These are phyloP conservation scores for Napeogenes inachia DNA, from an alignment of 2,888 invertebrate species.

Conservation along the genomic window DNA sequence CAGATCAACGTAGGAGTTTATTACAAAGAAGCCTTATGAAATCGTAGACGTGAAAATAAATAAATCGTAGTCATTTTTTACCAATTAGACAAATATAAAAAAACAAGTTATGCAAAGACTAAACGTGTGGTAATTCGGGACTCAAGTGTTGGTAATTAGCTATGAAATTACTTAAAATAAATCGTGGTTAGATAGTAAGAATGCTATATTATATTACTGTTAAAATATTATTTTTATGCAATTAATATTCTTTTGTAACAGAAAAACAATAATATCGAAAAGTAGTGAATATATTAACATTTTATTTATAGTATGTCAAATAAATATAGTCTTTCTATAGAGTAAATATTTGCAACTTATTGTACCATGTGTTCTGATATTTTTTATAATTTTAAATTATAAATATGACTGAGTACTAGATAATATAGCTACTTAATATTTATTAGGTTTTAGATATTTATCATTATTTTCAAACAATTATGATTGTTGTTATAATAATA, in stretches of 20 bases:
- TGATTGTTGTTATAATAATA: not conserved
- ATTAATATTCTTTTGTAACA: conserved; percentile 1
- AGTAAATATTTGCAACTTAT: not conserved
- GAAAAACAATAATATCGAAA: too few relatives aligned
- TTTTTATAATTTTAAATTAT: conserved; percentile 45
- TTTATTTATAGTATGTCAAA: too few relatives aligned
- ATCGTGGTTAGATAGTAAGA: conserved; percentile 11
- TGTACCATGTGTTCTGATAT: not conserved
- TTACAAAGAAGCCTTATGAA: conserved; percentile 76
- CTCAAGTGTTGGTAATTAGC: conserved; percentile 58
- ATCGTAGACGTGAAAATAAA: conserved; percentile 63
- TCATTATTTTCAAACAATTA: not conserved
- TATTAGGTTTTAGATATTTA: conserved; percentile 13
- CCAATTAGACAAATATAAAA: conserved; percentile 58
- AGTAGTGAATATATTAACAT: too few relatives aligned
- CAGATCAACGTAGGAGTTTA: conserved; percentile 78
- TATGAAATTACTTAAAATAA: conserved; percentile 22
- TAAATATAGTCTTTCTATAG: too few relatives aligned
- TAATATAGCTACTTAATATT: conserved; percentile 44
- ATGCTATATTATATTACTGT: conserved; percentile 20
- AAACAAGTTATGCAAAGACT: conserved; percentile 62
- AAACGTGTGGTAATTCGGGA: conserved; percentile 63
- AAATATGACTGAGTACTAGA: conserved; percentile 72
- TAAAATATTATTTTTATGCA: conserved; percentile 15
- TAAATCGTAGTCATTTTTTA: conserved; percentile 68